phyloP scores from a whole-genome alignment of 2,113 vertebrate species.

The Otocyon megalotis region DNA sequence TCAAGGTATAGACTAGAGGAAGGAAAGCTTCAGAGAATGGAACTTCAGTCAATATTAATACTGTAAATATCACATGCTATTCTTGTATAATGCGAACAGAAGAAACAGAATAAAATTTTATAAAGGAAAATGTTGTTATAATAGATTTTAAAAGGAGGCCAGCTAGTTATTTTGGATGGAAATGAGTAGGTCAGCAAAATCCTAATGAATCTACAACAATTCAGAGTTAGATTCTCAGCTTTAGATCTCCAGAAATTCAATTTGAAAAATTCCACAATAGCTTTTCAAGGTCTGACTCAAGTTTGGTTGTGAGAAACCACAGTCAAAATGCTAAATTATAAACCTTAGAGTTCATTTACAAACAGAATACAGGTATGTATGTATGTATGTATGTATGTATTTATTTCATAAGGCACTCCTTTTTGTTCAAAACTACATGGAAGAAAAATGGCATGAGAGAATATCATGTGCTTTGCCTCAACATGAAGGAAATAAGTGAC shows the following conservation, averaged over 20 bases:
- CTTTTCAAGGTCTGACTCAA: neutral
- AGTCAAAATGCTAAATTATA: neutral
- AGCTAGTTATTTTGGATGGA: neutral
- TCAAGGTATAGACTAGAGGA: neutral
- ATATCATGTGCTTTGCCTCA: neutral
- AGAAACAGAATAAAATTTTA: constrained; percentile 27
- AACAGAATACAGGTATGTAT: neutral
- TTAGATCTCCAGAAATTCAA: constrained; percentile 1
- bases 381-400: too few relatives aligned
- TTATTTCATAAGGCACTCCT: fast-evolving
- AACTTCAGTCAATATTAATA: constrained; percentile 46
- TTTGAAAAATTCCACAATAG: constrained; percentile 16
- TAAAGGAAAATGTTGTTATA: constrained; percentile 40
- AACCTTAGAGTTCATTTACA: neutral
- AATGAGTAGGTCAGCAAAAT: neutral
- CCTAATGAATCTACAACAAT: neutral
- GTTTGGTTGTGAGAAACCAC: neutral
- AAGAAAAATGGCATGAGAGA: neutral
- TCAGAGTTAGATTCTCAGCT: neutral
- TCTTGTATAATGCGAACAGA: neutral
- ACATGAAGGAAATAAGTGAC: neutral
- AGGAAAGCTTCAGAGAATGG: neutral
- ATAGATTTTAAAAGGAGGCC: constrained; percentile 37
- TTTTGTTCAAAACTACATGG: neutral
- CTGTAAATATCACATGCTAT: neutral